Percentiles rank a stretch among this genome's conserved stretches.
Evolutionary conservation across 2,797 vertebrate species (phyloP).

Genomic region (Pseudocheirus occidentalis): DNA sequence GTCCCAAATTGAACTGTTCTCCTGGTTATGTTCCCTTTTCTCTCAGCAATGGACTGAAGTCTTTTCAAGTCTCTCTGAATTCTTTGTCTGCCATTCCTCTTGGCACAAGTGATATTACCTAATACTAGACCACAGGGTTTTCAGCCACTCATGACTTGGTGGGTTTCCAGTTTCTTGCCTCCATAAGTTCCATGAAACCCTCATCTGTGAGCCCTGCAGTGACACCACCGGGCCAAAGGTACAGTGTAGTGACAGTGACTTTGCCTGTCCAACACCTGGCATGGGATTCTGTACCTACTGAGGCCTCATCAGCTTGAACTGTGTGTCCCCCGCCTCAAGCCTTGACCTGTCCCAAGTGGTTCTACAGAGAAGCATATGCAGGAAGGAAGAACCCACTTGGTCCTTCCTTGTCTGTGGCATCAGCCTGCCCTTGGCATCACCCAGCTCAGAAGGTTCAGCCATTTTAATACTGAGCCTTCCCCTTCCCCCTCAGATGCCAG

Average conservation of each 20-base stretch:
- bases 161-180: too few relatives aligned
- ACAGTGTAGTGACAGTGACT: too few relatives aligned
- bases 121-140: too few relatives aligned
- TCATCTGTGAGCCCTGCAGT: too few relatives aligned
- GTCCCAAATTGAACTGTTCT: not conserved
- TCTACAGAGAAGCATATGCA: not conserved
- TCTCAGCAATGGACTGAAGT: not conserved
- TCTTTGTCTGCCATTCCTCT: not conserved
- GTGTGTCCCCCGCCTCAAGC: too few relatives aligned
- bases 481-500: too few relatives aligned
- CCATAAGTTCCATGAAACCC: not conserved
- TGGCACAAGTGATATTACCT: not conserved
- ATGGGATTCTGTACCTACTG: too few relatives aligned
- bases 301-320: not conserved
- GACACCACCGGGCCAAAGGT: not conserved
- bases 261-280: not conserved
- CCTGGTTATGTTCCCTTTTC: not conserved
- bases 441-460: too few relatives aligned
- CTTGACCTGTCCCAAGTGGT: too few relatives aligned
- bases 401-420: not conserved
- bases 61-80: not conserved
- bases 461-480: too few relatives aligned
- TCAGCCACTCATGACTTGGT: not conserved
- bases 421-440: too few relatives aligned
- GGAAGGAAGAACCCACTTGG: not conserved